Conservation (phyloP, 2,797 vertebrate species). For the Selene dorsalis region DNA sequence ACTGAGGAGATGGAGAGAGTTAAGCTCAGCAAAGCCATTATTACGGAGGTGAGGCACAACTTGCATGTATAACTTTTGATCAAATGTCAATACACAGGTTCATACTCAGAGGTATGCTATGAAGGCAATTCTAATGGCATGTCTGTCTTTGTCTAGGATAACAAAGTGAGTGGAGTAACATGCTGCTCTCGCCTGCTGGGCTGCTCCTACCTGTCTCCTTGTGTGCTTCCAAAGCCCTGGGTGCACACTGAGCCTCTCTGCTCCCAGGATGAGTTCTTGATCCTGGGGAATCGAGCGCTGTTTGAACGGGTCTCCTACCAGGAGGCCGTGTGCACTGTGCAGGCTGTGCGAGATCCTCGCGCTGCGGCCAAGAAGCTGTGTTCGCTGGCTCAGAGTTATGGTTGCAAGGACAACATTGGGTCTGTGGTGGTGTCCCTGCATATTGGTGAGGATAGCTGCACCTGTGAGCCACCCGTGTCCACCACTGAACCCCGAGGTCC, state of each 20-base stretch:
- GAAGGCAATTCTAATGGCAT: conserved; percentile 27
- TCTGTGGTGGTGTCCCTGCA: conserved; percentile 91
- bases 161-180: conserved; percentile 98
- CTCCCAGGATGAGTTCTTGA: conserved; percentile 93
- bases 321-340: conserved; percentile 90
- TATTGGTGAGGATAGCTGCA: conserved; percentile 91
- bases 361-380: conserved; percentile 97
- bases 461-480: conserved; percentile 87
- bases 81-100: conserved; percentile 19
- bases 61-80: conserved; percentile 13
- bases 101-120: conserved; percentile 16
- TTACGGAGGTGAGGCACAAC: conserved; percentile 90
- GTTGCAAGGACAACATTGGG: conserved; percentile 95
- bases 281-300: conserved; percentile 93
- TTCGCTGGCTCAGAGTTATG: conserved; percentile 96
- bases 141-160: conserved; percentile 88
- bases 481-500: conserved; percentile 80
- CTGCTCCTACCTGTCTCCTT: conserved; percentile 94
- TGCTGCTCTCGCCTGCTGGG: conserved; percentile 96
- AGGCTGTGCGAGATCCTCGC: conserved; percentile 88
- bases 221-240: conserved; percentile 94
- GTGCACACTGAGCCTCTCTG: conserved; percentile 90
- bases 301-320: conserved; percentile 91
- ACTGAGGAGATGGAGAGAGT: conserved; percentile 91
- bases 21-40: conserved; percentile 94